A percentile compares a stretch with the other conserved stretches of the same genome.
These are phyloP conservation scores for Molanna angustata DNA, from an alignment of 2,888 invertebrate species.

Conservation along the genomic window DNA sequence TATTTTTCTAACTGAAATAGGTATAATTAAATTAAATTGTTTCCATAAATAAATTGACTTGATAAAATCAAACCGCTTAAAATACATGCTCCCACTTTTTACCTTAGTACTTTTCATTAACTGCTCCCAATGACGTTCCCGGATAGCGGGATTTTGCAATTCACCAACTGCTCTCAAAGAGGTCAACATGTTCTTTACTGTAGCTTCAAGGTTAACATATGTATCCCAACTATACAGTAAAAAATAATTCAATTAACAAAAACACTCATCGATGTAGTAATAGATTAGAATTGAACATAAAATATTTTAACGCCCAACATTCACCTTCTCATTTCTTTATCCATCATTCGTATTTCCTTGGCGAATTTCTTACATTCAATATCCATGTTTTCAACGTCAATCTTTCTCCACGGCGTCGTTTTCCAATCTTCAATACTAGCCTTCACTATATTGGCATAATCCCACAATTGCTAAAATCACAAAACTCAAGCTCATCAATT, in stretches of 20 bases:
- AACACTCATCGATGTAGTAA: too few species aligned
- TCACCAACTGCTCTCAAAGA: slow-evolving; percentile 93
- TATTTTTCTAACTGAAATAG: too few species aligned
- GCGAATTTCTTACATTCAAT: slow-evolving; percentile 98
- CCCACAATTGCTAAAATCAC: slow-evolving; percentile 81
- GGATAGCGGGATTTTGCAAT: slow-evolving; percentile 92
- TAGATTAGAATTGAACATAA: too few species aligned
- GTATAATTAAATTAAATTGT: too few species aligned
- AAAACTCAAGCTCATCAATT: too few species aligned
- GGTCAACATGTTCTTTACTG: slow-evolving; percentile 94
- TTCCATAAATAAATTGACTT: too few species aligned
- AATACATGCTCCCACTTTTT: too few species aligned
- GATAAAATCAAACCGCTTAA: too few species aligned
- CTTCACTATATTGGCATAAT: slow-evolving; percentile 86
- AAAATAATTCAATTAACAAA: background rate
- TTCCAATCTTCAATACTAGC: slow-evolving; percentile 96
- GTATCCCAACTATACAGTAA: slow-evolving; percentile 72
- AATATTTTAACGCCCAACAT: background rate
- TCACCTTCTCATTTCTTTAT: slow-evolving; percentile 88
- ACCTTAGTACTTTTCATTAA: slow-evolving; percentile 96
- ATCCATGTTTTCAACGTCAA: slow-evolving; percentile 98
- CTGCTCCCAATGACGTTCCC: slow-evolving; percentile 96
- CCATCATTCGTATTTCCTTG: slow-evolving; percentile 86
- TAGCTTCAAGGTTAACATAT: slow-evolving; percentile 82
- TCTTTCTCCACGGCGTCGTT: slow-evolving; percentile 94